Evolutionary conservation across 2,888 invertebrate species (phyloP).

Genomic region (Thumatha senex): DNA sequence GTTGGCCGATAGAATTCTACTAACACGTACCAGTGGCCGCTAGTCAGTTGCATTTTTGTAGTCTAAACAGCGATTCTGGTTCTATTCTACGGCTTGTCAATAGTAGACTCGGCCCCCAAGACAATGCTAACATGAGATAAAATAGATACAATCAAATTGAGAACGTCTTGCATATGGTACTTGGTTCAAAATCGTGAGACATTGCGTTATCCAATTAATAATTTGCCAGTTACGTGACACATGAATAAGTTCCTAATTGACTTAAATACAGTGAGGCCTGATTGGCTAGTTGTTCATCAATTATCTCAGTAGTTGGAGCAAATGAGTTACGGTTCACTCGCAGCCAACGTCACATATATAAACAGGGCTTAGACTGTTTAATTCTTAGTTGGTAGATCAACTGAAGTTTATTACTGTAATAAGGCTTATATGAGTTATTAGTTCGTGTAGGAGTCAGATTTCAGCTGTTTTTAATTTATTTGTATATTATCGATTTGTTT

Average conservation of each 20-base stretch:
- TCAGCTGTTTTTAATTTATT: not conserved
- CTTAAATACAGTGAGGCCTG: not conserved
- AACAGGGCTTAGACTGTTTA: conserved; percentile 5
- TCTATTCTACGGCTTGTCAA: no score
- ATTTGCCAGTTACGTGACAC: not conserved
- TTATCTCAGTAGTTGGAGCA: conserved; percentile 6
- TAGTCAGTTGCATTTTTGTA: no score
- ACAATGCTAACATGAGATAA: no score
- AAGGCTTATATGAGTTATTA: conserved; percentile 4
- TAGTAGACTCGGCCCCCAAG: no score
- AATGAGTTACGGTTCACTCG: conserved; percentile 7
- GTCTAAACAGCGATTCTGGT: no score
- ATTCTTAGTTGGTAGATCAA: conserved; percentile 10
- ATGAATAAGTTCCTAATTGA: not conserved
- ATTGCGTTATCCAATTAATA: no score
- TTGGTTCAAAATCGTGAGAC: no score
- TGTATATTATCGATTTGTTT: not conserved
- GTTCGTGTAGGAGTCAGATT: not conserved
- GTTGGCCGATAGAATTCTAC: no score
- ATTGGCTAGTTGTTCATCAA: conserved; percentile 12
- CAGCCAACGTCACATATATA: conserved; percentile 8
- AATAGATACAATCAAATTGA: no score
- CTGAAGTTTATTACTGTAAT: conserved; percentile 10
- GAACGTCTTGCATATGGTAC: no score
- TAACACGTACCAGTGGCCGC: no score